Evolutionary conservation across 2,797 vertebrate species (phyloP), one percentile per base, ranked within the genome.

Genomic region (Scolopax rusticola): DNA sequence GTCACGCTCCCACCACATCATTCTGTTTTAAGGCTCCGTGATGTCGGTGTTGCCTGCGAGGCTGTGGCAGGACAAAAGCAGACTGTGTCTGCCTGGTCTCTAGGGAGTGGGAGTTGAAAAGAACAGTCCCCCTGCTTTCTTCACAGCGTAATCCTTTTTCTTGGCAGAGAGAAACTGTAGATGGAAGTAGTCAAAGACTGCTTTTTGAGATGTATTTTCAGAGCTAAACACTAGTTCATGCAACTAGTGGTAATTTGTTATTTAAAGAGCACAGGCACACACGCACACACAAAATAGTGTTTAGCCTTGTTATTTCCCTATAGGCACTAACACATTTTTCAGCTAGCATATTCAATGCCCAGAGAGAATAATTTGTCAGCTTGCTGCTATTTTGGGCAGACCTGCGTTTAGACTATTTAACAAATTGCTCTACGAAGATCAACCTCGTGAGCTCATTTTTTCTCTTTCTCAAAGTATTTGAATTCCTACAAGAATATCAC

Each of bases 291-390:
- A 61, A 73, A 81, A 65, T 0, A 71, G 30, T 54, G 47, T 64
- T 94, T 59, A 93, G 82, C 69, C 87, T 89, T 83, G 78, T 77
- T 87, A 89, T 96, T 96, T 96, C 91, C 94, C 95, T 63, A 56
- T 8, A 40, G 92, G 60, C 79, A 71, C 82, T 12, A 84, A 47
- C 65, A 28, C 57, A 89, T 94, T 96, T 95, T 91, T 96, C 94
- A 86, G 76, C 82, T 40, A 45, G 41, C 76, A 65, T 91, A 91
- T 36, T 68, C 87, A 84, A 41, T 78, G 77, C 90, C 93, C 86
- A 82, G 59, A 63, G 92, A 95, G 92, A 76, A 84, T 56, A 90
- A 96, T 95, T 84, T 92, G 63, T 95, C 92, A 96, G 38, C 78
- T 91, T 48, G 89, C 95, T 90, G 92, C 91, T 96, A 74, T 90